Conservation (phyloP, 2,797 vertebrate species). For the Siniperca scherzeri region DNA sequence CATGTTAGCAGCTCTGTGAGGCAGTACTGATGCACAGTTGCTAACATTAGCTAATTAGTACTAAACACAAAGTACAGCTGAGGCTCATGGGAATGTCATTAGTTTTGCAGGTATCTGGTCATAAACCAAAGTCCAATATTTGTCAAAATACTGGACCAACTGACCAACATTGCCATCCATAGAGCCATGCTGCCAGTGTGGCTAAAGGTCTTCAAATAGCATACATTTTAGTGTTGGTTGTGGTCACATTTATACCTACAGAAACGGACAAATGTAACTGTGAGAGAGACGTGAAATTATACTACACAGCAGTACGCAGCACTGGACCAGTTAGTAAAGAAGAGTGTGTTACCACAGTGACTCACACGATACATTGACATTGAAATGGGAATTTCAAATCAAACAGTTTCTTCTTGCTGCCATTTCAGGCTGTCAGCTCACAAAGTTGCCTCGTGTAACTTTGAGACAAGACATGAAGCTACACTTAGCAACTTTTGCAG, state of each 20-base stretch:
- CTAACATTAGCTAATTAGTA: background rate
- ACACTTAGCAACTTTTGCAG: background rate
- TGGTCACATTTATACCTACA: no score
- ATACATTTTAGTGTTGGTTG: background rate
- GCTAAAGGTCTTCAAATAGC: conserved; percentile 1
- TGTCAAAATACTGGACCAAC: background rate
- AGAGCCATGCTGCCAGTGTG: background rate
- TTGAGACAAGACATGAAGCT: conserved; percentile 4
- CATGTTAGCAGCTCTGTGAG: no score
- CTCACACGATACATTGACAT: background rate
- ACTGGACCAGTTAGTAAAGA: background rate
- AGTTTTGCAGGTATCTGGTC: background rate
- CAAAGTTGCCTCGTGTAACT: background rate
- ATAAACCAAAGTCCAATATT: background rate
- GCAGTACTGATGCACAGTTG: no score
- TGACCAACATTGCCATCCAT: background rate
- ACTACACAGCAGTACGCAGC: background rate
- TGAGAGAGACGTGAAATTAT: background rate
- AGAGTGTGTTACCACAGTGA: background rate
- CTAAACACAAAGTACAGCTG: background rate
- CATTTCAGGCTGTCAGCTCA: background rate
- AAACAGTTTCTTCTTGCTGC: background rate
- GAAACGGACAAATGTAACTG: background rate
- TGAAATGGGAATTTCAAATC: background rate
- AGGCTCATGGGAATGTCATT: background rate